These are phyloP conservation scores for Athalia cordata DNA, from an alignment of 2,888 invertebrate genomes.

Conservation along the genomic window DNA sequence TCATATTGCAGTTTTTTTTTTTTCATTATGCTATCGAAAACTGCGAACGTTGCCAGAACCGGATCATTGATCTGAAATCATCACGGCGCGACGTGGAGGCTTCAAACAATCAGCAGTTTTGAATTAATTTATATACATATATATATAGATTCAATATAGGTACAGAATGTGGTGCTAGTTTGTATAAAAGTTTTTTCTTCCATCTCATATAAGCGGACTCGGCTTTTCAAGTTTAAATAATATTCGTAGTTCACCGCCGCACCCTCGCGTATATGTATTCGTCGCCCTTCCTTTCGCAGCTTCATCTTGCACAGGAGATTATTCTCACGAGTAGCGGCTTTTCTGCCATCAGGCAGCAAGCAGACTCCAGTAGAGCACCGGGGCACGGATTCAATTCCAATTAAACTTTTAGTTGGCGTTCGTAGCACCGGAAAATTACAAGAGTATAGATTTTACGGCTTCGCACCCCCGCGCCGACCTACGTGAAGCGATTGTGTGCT, in stretches of 20 bases:
- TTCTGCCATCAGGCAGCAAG: constrained; percentile 9
- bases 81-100: no score
- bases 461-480: constrained; percentile 16
- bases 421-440: constrained; percentile 42
- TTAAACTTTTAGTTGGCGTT: constrained; percentile 45
- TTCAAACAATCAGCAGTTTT: no score
- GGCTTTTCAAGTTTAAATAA: neutral
- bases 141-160: no score
- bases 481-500: neutral
- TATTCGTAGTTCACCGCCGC: neutral
- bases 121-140: no score
- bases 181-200: no score
- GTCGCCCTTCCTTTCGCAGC: neutral
- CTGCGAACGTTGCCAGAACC: no score
- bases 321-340: constrained; percentile 18
- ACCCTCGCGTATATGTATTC: neutral
- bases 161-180: no score
- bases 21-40: no score
- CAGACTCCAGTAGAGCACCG: constrained; percentile 29
- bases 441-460: constrained; percentile 45
- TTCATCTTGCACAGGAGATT: constrained; percentile 21
- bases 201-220: no score
- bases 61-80: no score
- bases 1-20: no score
- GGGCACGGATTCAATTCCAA: constrained; percentile 44